These are phyloP conservation scores for Oceanodroma tethys DNA, from an alignment of 2,113 vertebrate genomes.

Conservation along the genomic window DNA sequence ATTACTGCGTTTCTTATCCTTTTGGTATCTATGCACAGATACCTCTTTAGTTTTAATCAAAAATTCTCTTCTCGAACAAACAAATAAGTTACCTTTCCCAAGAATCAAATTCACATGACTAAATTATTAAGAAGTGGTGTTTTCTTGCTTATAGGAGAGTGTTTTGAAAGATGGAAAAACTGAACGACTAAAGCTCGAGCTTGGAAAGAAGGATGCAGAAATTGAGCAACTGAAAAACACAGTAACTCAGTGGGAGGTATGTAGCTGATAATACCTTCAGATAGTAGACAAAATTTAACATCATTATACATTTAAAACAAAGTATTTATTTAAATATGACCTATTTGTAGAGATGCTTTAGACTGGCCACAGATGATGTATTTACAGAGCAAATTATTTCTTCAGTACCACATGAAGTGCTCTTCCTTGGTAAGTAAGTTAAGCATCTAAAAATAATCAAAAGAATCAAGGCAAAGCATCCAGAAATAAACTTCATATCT, in stretches of 20 bases:
- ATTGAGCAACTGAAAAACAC: conserved; percentile 85
- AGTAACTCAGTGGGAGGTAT: conserved; percentile 88
- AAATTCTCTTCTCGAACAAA: not conserved
- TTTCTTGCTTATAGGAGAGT: conserved; percentile 55
- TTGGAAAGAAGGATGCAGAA: conserved; percentile 92
- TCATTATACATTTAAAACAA: not conserved
- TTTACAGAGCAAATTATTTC: not conserved
- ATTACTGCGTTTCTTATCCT: not conserved
- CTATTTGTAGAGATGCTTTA: not conserved
- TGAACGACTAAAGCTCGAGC: conserved; percentile 86
- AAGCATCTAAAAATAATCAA: not conserved
- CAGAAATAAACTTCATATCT: not conserved
- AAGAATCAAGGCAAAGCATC: not conserved
- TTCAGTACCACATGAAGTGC: not conserved
- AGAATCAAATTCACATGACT: not conserved
- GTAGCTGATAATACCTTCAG: conserved; percentile 22
- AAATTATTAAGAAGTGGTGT: not conserved
- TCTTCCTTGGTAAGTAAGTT: not conserved
- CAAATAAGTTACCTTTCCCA: not conserved
- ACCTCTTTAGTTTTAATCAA: not conserved
- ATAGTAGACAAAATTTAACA: not conserved
- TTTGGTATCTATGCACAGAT: not conserved
- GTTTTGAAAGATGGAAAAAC: conserved; percentile 80
- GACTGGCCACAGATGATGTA: not conserved
- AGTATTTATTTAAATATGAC: not conserved